Evolutionary conservation across 2,888 invertebrate genomes (phyloP).

Genomic region (Helicoverpa assulta): DNA sequence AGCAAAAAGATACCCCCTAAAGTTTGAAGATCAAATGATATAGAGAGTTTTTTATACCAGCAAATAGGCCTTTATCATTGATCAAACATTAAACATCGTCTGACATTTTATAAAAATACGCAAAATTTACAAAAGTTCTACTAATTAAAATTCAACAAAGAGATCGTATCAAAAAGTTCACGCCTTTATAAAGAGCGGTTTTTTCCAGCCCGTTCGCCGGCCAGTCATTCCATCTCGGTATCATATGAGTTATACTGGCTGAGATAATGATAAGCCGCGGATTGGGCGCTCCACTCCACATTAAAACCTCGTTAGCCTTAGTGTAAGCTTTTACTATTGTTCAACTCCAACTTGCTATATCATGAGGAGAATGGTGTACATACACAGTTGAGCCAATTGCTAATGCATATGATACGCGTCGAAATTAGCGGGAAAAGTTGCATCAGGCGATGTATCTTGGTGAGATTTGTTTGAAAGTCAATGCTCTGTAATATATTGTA

Average conservation of each 20-base stretch:
- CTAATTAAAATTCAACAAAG: conserved; percentile 54
- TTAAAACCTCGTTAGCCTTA: conserved; percentile 87
- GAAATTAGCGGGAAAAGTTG: not conserved
- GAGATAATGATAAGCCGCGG: conserved; percentile 83
- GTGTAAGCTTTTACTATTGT: conserved; percentile 75
- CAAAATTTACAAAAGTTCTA: conserved; percentile 29
- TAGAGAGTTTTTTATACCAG: not conserved
- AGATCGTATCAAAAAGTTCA: conserved; percentile 51
- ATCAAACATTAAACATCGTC: not conserved
- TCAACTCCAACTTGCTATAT: conserved; percentile 68
- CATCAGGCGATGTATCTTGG: not conserved
- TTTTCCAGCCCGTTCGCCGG: conserved; percentile 64
- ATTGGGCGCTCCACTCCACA: conserved; percentile 78
- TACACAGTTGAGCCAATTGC: conserved; percentile 24
- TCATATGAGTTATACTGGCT: conserved; percentile 81
- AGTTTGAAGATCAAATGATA: not conserved
- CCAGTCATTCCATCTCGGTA: conserved; percentile 75
- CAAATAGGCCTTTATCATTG: not conserved
- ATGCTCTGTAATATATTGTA: too few relatives aligned
- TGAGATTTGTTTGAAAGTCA: not conserved
- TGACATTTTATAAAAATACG: conserved; percentile 8
- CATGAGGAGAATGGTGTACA: conserved; percentile 32
- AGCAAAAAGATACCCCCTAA: not conserved
- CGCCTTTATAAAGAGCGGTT: conserved; percentile 50
- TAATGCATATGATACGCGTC: conserved; percentile 26